These are phyloP conservation scores for Andricus curvator DNA, from an alignment of 2,888 invertebrate species.

Conservation along the genomic window DNA sequence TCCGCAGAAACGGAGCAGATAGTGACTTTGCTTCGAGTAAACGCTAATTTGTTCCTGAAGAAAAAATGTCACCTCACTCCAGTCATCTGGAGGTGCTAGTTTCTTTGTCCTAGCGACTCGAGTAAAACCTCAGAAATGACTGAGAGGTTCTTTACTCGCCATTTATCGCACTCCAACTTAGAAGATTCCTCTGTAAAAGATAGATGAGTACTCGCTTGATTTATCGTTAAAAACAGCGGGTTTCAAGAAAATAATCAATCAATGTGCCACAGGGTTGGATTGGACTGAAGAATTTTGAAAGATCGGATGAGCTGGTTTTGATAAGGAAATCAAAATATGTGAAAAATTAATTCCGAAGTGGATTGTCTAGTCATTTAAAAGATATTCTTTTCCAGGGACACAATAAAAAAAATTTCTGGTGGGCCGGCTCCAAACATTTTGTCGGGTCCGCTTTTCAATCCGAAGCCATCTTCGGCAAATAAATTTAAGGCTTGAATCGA, in stretches of 20 bases:
- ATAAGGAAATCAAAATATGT: too few species aligned
- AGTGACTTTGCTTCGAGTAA: conserved; percentile 4
- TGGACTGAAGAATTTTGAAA: too few species aligned
- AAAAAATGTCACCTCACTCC: conserved; percentile 24
- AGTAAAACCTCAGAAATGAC: conserved; percentile 15
- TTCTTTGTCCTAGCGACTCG: conserved; percentile 9
- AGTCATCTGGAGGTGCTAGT: conserved; percentile 10
- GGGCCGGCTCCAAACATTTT: too few species aligned
- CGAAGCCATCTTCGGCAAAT: too few species aligned
- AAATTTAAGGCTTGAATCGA: too few species aligned
- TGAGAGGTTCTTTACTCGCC: conserved; percentile 8
- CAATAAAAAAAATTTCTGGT: too few species aligned
- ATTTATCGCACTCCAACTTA: conserved; percentile 20
- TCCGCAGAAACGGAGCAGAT: conserved; percentile 22
- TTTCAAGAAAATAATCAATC: background rate
- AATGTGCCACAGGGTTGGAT: background rate
- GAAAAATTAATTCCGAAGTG: too few species aligned
- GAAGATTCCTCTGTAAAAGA: background rate
- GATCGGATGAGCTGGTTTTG: too few species aligned
- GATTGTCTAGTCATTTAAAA: too few species aligned
- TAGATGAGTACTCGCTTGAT: background rate
- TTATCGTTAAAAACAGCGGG: conserved; percentile 5
- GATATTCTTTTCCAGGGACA: too few species aligned
- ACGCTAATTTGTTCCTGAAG: conserved; percentile 27
- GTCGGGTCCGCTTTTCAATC: too few species aligned